These are phyloP conservation scores for Solenopsis fugax DNA, from an alignment of 1,140 invertebrate genomes.

Conservation along the genomic window DNA sequence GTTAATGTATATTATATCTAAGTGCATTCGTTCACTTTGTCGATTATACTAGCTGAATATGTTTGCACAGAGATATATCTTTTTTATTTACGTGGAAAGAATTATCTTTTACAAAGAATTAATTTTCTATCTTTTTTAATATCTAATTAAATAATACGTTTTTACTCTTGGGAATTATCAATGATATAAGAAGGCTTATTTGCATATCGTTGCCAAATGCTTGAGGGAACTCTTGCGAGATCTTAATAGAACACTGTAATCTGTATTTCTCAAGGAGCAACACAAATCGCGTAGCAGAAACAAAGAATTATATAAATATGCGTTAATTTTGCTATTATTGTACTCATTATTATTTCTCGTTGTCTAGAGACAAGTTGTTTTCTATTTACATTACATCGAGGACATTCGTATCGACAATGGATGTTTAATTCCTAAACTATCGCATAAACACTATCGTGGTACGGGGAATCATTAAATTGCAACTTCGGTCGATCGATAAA, in stretches of 20 bases:
- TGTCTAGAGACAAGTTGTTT: background rate
- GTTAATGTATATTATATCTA: background rate
- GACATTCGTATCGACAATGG: background rate
- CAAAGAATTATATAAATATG: background rate
- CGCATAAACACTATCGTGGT: background rate
- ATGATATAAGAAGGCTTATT: background rate
- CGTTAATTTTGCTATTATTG: constrained; percentile 12
- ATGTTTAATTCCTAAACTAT: constrained; percentile 33
- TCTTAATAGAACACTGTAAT: constrained; percentile 4
- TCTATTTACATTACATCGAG: background rate
- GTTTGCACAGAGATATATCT: no score
- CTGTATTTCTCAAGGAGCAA: background rate
- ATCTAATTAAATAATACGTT: no score
- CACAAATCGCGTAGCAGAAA: background rate
- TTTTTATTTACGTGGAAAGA: no score
- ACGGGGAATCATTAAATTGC: background rate
- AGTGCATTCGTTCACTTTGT: constrained; percentile 2
- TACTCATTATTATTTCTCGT: background rate
- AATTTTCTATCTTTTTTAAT: no score
- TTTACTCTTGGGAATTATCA: no score
- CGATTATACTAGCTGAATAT: constrained; percentile 17
- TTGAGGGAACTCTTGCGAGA: constrained; percentile 41
- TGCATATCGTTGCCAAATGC: constrained; percentile 36
- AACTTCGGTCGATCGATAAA: constrained; percentile 6
- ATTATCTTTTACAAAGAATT: no score